Percentiles rank a stretch among this genome's conserved stretches.
These are phyloP conservation scores for Conopomorpha cramerella DNA, from an alignment of 1,140 invertebrate species.

Conservation along the genomic window DNA sequence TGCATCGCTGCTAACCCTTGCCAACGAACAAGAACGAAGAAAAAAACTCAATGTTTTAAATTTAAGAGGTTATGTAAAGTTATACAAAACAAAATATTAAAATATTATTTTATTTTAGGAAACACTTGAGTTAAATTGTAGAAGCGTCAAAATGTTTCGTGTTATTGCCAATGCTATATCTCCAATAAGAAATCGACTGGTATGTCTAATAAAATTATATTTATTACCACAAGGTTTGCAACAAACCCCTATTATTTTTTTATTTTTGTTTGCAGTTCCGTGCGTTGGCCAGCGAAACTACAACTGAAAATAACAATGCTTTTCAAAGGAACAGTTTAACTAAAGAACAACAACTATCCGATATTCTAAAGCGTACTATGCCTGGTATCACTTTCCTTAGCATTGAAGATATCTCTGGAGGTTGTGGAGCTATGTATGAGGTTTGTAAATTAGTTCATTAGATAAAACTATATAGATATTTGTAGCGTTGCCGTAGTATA, in stretches of 20 bases:
- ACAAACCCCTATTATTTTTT: background rate
- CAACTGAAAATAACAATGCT: constrained; percentile 6
- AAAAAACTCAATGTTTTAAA: too few relatives aligned
- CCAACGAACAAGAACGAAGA: too few relatives aligned
- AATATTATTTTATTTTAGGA: constrained; percentile 1
- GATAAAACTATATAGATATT: too few relatives aligned
- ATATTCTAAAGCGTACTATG: constrained; percentile 61
- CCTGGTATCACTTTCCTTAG: constrained; percentile 69
- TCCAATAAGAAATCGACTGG: constrained; percentile 28
- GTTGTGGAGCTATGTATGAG: constrained; percentile 90
- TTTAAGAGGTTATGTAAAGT: constrained; percentile 4
- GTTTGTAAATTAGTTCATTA: too few relatives aligned
- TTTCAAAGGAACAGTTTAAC: constrained; percentile 30
- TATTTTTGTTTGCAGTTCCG: constrained; percentile 11
- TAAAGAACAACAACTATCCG: constrained; percentile 35
- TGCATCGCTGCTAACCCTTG: too few relatives aligned
- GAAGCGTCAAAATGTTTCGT: constrained; percentile 26
- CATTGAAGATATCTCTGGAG: constrained; percentile 78
- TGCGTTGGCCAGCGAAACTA: constrained; percentile 20
- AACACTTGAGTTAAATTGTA: background rate
- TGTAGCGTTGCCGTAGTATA: too few relatives aligned
- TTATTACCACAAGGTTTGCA: too few relatives aligned
- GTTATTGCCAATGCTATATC: constrained; percentile 24
- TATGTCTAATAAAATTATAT: too few relatives aligned
- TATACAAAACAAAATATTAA: constrained; percentile 1